These are phyloP conservation scores for Hypsopygia costalis DNA, from an alignment of 2,888 invertebrate species.

Conservation along the genomic window DNA sequence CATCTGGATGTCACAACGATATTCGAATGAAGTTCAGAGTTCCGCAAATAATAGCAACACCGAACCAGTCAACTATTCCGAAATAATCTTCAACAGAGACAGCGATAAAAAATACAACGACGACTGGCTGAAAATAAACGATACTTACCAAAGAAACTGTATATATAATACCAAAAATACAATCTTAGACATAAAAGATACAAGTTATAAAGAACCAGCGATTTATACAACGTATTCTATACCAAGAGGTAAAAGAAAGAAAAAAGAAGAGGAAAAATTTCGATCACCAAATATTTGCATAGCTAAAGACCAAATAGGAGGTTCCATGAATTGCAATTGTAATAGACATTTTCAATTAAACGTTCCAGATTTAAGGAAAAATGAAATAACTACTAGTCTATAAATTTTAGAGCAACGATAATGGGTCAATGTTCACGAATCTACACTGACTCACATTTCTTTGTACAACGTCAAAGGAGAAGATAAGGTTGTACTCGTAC, in stretches of 20 bases:
- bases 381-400: slow-evolving; percentile 63
- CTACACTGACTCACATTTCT: neutral
- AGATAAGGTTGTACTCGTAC: no score
- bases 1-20: slow-evolving; percentile 72
- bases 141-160: slow-evolving; percentile 43
- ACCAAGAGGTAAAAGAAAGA: slow-evolving; percentile 46
- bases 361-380: slow-evolving; percentile 58
- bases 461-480: no score
- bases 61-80: slow-evolving; percentile 50
- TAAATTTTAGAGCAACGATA: slow-evolving; percentile 29
- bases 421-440: neutral
- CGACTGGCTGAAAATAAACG: slow-evolving; percentile 41
- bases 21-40: slow-evolving; percentile 48
- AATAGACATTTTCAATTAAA: slow-evolving; percentile 70
- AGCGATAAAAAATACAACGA: slow-evolving; percentile 47
- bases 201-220: slow-evolving; percentile 30
- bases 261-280: slow-evolving; percentile 48
- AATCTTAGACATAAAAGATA: slow-evolving; percentile 28
- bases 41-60: slow-evolving; percentile 45
- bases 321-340: slow-evolving; percentile 60
- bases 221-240: slow-evolving; percentile 45
- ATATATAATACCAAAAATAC: slow-evolving; percentile 43
- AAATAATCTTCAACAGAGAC: slow-evolving; percentile 45
- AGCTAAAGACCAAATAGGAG: slow-evolving; percentile 58
- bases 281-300: slow-evolving; percentile 69